Conservation (phyloP, 2,797 vertebrate species). For the Sebastes cheni region DNA sequence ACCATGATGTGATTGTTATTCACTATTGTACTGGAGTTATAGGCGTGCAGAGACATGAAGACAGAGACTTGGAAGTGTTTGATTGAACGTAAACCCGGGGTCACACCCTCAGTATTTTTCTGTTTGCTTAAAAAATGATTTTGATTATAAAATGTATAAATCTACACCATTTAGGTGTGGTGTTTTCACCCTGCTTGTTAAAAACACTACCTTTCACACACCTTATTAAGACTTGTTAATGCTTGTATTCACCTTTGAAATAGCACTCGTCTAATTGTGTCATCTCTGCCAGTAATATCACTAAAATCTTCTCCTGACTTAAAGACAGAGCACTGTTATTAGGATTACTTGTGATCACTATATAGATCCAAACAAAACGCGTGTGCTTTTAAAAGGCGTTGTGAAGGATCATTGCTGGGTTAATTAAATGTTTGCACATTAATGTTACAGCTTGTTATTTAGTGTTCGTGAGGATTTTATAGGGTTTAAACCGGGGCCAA, state of each 20-base stretch:
- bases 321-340: not conserved
- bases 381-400: not conserved
- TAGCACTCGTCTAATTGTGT: not conserved
- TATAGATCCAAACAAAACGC: not conserved
- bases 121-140: not conserved
- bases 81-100: not conserved
- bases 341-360: constrained; percentile 1
- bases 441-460: constrained; percentile 11
- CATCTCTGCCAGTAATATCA: not conserved
- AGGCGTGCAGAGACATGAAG: not conserved
- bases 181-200: not conserved
- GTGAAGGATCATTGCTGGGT: not conserved
- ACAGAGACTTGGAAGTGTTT: not conserved
- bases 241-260: not conserved
- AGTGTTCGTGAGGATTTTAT: constrained; percentile 21
- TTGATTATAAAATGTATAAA: not conserved
- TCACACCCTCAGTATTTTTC: not conserved
- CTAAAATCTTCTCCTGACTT: not conserved
- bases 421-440: constrained; percentile 2
- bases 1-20: not conserved
- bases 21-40: not conserved
- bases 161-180: not conserved
- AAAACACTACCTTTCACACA: not conserved
- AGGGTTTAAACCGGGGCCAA: constrained; percentile 25
- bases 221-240: not conserved